Evolutionary conservation across 2,113 vertebrate species (phyloP).

Genomic region (Gulo gulo): DNA sequence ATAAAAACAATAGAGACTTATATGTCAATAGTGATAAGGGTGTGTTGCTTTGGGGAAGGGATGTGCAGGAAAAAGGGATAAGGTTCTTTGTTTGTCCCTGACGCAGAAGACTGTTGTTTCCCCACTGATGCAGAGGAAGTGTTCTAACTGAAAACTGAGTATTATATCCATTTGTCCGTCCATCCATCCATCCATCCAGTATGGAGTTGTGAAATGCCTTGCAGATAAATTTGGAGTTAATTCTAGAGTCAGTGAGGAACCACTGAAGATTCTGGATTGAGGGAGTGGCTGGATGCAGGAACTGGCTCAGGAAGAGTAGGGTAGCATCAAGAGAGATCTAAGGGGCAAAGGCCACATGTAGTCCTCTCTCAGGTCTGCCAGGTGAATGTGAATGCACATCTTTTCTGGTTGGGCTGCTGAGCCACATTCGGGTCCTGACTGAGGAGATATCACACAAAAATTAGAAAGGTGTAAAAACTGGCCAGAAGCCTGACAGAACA

Average conservation of each 20-base stretch:
- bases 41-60: background rate
- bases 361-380: background rate
- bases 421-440: background rate
- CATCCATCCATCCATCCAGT: background rate
- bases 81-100: background rate
- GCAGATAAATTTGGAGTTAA: constrained; percentile 25
- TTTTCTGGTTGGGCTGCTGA: background rate
- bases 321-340: background rate
- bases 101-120: background rate
- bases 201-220: background rate
- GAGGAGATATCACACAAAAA: background rate
- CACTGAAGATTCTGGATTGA: background rate
- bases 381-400: background rate
- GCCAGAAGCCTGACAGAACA: background rate
- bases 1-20: background rate
- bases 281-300: background rate
- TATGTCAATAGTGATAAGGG: background rate
- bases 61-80: background rate
- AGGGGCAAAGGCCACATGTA: background rate
- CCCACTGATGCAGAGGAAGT: background rate
- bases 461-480: background rate
- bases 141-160: background rate
- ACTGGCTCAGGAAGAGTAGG: background rate
- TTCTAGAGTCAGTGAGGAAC: background rate
- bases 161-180: background rate